Conservation (phyloP, 2,888 invertebrate species). For the Melanostoma scalare region DNA sequence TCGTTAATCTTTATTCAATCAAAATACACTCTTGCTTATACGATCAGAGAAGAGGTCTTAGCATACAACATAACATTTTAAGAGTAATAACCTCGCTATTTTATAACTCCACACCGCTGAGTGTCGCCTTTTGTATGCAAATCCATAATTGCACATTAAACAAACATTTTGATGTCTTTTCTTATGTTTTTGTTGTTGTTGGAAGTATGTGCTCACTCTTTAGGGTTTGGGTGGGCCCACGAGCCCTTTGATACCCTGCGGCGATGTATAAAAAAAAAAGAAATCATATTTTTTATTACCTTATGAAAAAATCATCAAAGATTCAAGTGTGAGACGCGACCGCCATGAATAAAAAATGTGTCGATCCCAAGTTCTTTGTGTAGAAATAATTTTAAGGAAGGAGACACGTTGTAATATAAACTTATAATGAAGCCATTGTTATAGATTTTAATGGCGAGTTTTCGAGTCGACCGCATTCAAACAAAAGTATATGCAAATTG, state of each 20-base stretch:
- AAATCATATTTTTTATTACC: constrained; percentile 54
- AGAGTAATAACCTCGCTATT: constrained; percentile 31
- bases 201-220: constrained; percentile 30
- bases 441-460: constrained; percentile 60
- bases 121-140: constrained; percentile 69
- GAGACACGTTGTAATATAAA: constrained; percentile 47
- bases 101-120: constrained; percentile 4
- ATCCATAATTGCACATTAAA: constrained; percentile 71
- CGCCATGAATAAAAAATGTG: constrained; percentile 26
- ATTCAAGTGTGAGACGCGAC: constrained; percentile 18
- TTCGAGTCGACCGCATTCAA: constrained; percentile 63
- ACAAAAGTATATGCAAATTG: constrained; percentile 61
- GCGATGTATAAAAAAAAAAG: constrained; percentile 46
- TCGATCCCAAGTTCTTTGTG: constrained; percentile 56
- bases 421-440: constrained; percentile 72
- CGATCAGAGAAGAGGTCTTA: neutral
- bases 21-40: constrained; percentile 36
- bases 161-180: constrained; percentile 69
- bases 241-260: constrained; percentile 59
- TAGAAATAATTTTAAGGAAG: constrained; percentile 13
- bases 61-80: constrained; percentile 34
- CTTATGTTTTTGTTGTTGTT: neutral
- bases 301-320: constrained; percentile 31
- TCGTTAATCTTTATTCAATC: constrained; percentile 24
- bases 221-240: constrained; percentile 58